Conservation (phyloP, 2,888 invertebrate species). For the Ichneumoninae sp. region DNA sequence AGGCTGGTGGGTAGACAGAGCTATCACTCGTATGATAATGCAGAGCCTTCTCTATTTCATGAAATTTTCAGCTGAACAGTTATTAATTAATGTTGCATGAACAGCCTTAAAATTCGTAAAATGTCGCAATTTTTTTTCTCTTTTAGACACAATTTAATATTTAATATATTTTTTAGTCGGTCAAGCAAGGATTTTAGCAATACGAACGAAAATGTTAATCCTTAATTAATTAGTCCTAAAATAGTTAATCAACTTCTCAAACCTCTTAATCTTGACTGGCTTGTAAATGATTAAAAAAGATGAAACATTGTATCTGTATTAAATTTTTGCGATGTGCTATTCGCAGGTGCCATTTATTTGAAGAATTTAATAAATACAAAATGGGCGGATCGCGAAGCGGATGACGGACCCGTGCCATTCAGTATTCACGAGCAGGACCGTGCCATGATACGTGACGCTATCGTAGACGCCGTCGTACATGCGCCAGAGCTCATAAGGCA, state of each 20-base stretch:
- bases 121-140: neutral
- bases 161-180: neutral
- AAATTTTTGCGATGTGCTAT: slow-evolving; percentile 12
- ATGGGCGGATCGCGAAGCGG: slow-evolving; percentile 94
- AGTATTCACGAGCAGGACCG: slow-evolving; percentile 98
- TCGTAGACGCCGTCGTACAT: slow-evolving; percentile 98
- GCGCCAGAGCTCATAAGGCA: slow-evolving; percentile 93
- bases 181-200: neutral
- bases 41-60: neutral
- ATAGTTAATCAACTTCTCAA: neutral
- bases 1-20: slow-evolving; percentile 89
- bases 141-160: neutral
- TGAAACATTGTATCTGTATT: neutral
- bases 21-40: neutral
- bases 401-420: slow-evolving; percentile 91
- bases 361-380: slow-evolving; percentile 96
- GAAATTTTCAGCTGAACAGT: neutral
- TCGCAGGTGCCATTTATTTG: slow-evolving; percentile 93
- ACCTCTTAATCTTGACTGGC: neutral
- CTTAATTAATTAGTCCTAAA: neutral
- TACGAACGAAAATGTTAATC: neutral
- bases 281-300: neutral
- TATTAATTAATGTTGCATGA: too few relatives aligned
- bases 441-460: slow-evolving; percentile 94
- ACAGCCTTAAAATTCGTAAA: too few relatives aligned